phyloP scores from a whole-genome alignment of 2,113 vertebrate genomes.

The Scopus umbretta region DNA sequence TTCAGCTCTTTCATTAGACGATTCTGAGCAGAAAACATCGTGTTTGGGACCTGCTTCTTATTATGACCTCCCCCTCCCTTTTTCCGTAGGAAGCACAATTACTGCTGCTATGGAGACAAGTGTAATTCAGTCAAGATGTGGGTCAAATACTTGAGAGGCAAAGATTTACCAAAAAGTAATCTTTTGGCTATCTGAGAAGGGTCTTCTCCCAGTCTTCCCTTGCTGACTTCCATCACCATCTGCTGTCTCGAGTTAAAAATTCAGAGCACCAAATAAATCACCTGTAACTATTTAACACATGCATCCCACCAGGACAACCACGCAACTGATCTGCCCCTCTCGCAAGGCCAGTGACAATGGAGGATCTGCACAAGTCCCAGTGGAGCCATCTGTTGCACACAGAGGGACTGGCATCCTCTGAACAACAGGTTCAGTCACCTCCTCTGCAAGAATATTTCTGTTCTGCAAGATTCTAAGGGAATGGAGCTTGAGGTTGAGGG shows the following conservation, averaged over 20 bases:
- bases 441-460: background rate
- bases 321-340: background rate
- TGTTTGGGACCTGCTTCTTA: constrained; percentile 31
- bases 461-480: background rate
- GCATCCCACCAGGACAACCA: background rate
- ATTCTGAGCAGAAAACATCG: background rate
- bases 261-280: background rate
- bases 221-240: background rate
- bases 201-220: background rate
- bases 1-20: background rate
- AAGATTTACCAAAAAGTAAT: background rate
- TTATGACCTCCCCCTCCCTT: constrained; percentile 17
- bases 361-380: background rate
- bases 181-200: background rate
- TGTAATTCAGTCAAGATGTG: constrained; percentile 55
- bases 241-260: background rate
- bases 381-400: background rate
- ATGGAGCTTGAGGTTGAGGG: background rate
- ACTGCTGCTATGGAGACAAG: constrained; percentile 53
- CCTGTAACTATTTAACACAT: background rate
- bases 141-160: background rate
- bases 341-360: rapidly evolving
- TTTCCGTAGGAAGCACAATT: constrained; percentile 32
- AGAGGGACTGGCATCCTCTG: background rate
- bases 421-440: background rate